phyloP scores from a whole-genome alignment of 2,888 invertebrate species.

The Caenorhabditis afra region DNA sequence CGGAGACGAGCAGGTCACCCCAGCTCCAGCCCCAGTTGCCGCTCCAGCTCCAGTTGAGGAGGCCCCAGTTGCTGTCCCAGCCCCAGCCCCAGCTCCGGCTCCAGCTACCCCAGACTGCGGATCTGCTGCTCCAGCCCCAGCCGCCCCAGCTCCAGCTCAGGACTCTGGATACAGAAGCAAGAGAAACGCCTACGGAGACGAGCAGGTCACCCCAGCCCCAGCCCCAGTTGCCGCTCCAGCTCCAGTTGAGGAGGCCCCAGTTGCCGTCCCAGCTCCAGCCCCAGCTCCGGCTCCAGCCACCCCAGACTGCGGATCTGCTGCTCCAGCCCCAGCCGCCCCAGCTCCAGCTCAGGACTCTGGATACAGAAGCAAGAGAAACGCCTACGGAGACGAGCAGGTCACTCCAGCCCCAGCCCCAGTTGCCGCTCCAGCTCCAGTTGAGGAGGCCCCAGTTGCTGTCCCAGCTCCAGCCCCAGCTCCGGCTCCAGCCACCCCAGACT shows the following conservation, averaged over 20 bases:
- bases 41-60: conserved; percentile 54
- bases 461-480: conserved; percentile 41
- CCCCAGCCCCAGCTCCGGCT: conserved; percentile 41
- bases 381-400: conserved; percentile 70
- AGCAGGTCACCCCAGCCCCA: conserved; percentile 61
- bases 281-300: conserved; percentile 47
- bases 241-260: conserved; percentile 47
- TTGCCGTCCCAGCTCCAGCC: conserved; percentile 49
- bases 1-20: conserved; percentile 67
- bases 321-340: conserved; percentile 46
- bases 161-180: conserved; percentile 59
- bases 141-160: conserved; percentile 50
- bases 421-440: conserved; percentile 50
- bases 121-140: conserved; percentile 45
- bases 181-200: conserved; percentile 68
- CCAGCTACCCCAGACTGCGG: conserved; percentile 41
- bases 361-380: conserved; percentile 62
- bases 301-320: conserved; percentile 35
- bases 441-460: conserved; percentile 24
- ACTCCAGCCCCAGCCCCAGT: conserved; percentile 63
- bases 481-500: conserved; percentile 46
- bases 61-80: conserved; percentile 43
- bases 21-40: conserved; percentile 55
- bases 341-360: conserved; percentile 54
- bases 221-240: conserved; percentile 41